Evolutionary conservation across 2,888 invertebrate genomes (phyloP).

Genomic region (Stenichneumon culpator): DNA sequence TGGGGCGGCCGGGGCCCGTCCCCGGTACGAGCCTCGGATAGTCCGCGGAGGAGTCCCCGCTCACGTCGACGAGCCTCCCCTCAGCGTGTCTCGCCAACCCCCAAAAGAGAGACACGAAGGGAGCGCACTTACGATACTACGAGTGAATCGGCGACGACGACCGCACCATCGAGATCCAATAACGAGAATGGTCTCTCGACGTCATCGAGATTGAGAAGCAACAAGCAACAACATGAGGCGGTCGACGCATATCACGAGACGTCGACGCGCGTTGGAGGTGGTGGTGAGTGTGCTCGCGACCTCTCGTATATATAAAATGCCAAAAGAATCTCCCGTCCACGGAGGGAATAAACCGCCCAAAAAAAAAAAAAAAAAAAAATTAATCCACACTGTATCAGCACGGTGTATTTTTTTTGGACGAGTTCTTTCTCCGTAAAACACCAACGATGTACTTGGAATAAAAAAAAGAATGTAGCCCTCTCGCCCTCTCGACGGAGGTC

Average conservation of each 20-base stretch:
- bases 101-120: slow-evolving; percentile 73
- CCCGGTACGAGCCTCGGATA: slow-evolving; percentile 73
- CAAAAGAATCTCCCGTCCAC: slow-evolving; percentile 29
- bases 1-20: slow-evolving; percentile 83
- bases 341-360: slow-evolving; percentile 2
- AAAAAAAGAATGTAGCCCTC: slow-evolving; percentile 53
- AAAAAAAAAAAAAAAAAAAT: slow-evolving; percentile 25
- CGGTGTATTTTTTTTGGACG: slow-evolving; percentile 12
- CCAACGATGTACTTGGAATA: slow-evolving; percentile 56
- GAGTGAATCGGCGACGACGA: slow-evolving; percentile 24
- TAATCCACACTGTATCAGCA: neutral
- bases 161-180: slow-evolving; percentile 56
- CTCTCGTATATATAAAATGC: slow-evolving; percentile 68
- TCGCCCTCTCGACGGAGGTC: slow-evolving; percentile 69
- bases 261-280: slow-evolving; percentile 52
- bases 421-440: slow-evolving; percentile 9
- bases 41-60: slow-evolving; percentile 76
- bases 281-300: slow-evolving; percentile 70
- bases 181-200: slow-evolving; percentile 68
- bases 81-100: slow-evolving; percentile 70
- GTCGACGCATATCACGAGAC: slow-evolving; percentile 58
- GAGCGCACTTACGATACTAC: slow-evolving; percentile 48
- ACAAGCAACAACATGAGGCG: slow-evolving; percentile 41
- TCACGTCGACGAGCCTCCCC: slow-evolving; percentile 77
- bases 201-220: slow-evolving; percentile 68